Base-by-base conservation (phyloP, 2,888 invertebrate genomes). In the Podabrus alpinus region DNA sequence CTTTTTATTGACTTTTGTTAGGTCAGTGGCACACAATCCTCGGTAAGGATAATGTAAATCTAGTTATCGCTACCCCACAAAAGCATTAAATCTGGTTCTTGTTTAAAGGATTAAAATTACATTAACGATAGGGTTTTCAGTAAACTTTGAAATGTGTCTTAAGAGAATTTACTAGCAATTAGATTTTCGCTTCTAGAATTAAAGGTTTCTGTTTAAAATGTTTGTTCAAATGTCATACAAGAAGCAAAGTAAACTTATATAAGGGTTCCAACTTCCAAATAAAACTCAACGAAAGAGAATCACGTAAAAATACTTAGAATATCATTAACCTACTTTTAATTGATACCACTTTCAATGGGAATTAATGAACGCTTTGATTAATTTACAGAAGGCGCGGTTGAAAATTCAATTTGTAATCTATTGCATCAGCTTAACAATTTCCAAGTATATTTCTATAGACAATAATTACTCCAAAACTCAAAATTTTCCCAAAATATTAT, bases 371-470 rank as follows among this genome's bases (percentile, higher is more conserved):
- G 45, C 17, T 59, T 17, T 61, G 60, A 66, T 70, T 73, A 73
- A 73, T 73, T 70, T 69, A 45, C 45, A 64, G 59, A 61, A 75
- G 75, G 75, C 15, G 75, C 66, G 72, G 75, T 70, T 64, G 66
- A 74, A 74, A 71, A 74, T 75, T 72, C 69, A 72, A 75, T 75
- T 72, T 75, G 71, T 72, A 60, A 62, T 66, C 25, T 60, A 71
- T 71, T 71, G 66, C 70, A 71, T 71, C 70, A 71, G 25, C 61
- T n/a, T 25, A 69, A 13, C 15, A 21, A 19, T 69, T 69, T 61
- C 25, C 69, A 61, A 25, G 69, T 69, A 61, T 69, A 61, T 69
- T 19, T 60, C 17, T 21, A 60, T 17, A 60, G 16, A 64, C 60
- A 16, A 60, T 69, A 45, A 45, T 45, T 45, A 45, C 45, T 45